A percentile compares a stretch with the other conserved stretches of the same genome.
These are phyloP conservation scores for Phallusia fumigata DNA, from an alignment of 23 tunicate genomes.

Conservation along the genomic window DNA sequence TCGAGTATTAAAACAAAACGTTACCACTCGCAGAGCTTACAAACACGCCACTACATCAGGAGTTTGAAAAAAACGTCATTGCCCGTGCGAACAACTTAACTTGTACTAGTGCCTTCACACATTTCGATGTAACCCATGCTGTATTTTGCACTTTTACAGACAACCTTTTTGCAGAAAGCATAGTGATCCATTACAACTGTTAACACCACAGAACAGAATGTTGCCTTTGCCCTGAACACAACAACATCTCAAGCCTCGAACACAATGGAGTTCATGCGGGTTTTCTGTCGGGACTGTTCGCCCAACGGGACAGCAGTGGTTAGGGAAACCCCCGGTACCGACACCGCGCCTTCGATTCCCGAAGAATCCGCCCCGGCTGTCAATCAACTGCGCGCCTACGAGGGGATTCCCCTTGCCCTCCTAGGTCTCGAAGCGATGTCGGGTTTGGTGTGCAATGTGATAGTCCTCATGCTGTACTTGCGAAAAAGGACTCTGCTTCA, in stretches of 20 bases:
- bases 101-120: too few relatives aligned
- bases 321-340: neutral
- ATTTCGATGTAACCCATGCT: too few relatives aligned
- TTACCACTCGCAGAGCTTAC: too few relatives aligned
- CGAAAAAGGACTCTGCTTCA: slow-evolving; percentile 25
- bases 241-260: neutral
- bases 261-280: neutral
- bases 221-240: too few relatives aligned
- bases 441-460: slow-evolving; percentile 41
- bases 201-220: too few relatives aligned
- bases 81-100: too few relatives aligned
- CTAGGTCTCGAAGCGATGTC: slow-evolving; percentile 40
- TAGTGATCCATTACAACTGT: too few relatives aligned
- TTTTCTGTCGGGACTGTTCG: neutral
- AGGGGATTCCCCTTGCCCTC: slow-evolving; percentile 28
- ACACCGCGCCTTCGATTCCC: neutral
- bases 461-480: slow-evolving; percentile 22
- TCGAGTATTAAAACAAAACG: too few relatives aligned
- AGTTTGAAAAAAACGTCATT: too few relatives aligned
- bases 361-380: neutral
- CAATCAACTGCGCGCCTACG: slow-evolving; percentile 10
- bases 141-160: too few relatives aligned
- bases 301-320: neutral
- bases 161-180: too few relatives aligned
- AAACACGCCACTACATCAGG: too few relatives aligned